A percentile compares a stretch with the other conserved stretches of the same genome.
These are phyloP conservation scores for Orchestia grillus DNA, from an alignment of 1,140 invertebrate species.

Conservation along the genomic window DNA sequence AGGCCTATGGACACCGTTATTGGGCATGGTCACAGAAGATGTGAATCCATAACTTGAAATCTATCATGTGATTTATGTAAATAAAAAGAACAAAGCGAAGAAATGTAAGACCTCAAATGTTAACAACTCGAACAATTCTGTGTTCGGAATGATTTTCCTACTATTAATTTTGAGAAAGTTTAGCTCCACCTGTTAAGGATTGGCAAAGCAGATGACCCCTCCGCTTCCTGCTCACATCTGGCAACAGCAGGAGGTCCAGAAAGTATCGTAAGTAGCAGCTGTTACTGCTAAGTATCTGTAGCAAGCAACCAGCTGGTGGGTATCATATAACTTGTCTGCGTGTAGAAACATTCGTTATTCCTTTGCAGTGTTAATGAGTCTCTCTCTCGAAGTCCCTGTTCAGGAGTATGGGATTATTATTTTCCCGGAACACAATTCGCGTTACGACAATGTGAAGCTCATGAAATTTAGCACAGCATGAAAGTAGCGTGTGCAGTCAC, in stretches of 20 bases:
- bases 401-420: not conserved
- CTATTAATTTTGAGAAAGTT: not conserved
- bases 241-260: too few relatives aligned
- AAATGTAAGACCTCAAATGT: not conserved
- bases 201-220: not conserved
- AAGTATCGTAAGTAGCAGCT: too few relatives aligned
- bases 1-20: not conserved
- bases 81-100: not conserved
- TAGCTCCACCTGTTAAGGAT: not conserved
- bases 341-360: not conserved
- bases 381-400: not conserved
- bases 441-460: not conserved
- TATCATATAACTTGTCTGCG: not conserved
- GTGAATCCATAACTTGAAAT: not conserved
- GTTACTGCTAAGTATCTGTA: too few relatives aligned
- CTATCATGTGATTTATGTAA: not conserved
- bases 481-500: not conserved
- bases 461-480: not conserved
- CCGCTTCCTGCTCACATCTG: too few relatives aligned
- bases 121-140: not conserved
- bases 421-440: not conserved
- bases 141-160: not conserved
- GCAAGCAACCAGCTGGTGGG: not conserved
- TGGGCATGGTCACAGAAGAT: not conserved
- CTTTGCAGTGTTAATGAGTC: not conserved